phyloP scores from a whole-genome alignment of 2,888 invertebrate genomes.

The Dyspetes luteomarginatus region DNA sequence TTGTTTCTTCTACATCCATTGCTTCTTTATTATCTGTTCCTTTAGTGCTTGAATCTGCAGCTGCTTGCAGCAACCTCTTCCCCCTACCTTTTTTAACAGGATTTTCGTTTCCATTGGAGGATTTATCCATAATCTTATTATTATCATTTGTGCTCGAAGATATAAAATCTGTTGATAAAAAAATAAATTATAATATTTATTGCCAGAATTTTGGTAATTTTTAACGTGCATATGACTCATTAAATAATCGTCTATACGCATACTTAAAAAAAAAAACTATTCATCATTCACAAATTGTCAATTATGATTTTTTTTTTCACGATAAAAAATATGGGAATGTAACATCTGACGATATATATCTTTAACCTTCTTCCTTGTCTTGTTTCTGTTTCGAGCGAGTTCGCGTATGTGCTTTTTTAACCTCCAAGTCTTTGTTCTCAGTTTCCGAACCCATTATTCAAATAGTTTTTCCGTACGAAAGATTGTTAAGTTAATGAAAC shows the following conservation, averaged over 20 bases:
- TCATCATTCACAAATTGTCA: background rate
- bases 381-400: slow-evolving; percentile 63
- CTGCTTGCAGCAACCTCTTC: background rate
- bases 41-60: background rate
- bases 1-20: background rate
- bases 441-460: slow-evolving; percentile 60
- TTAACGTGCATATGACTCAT: background rate
- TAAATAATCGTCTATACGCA: background rate
- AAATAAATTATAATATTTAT: background rate
- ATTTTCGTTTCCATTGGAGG: slow-evolving; percentile 31
- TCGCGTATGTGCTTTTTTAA: slow-evolving; percentile 62
- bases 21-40: slow-evolving; percentile 10
- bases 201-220: background rate
- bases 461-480: background rate
- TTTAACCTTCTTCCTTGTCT: slow-evolving; percentile 54
- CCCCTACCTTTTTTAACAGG: slow-evolving; percentile 16
- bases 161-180: background rate
- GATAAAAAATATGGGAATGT: background rate
- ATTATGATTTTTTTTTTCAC: background rate
- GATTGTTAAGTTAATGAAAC: background rate
- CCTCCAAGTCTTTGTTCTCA: slow-evolving; percentile 61
- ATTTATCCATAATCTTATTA: background rate
- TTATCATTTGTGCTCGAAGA: background rate
- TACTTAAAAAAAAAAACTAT: no score
- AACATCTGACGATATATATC: background rate